Evolutionary conservation across 1,140 invertebrate species (phyloP).

Genomic region (Mactra quadrangularis): DNA sequence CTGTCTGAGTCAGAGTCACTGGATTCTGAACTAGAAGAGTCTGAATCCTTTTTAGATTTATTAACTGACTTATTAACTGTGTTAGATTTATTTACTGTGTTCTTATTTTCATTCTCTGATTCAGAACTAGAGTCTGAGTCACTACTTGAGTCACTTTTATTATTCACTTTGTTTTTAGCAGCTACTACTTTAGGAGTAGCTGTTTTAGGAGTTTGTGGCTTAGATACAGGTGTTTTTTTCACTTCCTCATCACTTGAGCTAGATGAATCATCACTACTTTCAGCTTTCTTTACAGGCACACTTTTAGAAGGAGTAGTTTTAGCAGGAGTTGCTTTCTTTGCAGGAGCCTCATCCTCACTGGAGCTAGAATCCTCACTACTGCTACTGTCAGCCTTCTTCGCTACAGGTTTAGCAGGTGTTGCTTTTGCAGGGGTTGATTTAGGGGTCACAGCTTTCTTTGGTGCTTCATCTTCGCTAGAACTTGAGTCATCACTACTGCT

Average conservation of each 20-base stretch:
- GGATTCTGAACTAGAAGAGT: constrained; percentile 61
- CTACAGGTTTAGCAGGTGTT: background rate
- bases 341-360: constrained; percentile 49
- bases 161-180: background rate
- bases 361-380: constrained; percentile 61
- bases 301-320: constrained; percentile 41
- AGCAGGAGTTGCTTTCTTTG: constrained; percentile 41
- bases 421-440: background rate
- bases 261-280: background rate
- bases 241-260: background rate
- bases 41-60: constrained; percentile 31
- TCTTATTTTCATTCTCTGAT: constrained; percentile 50
- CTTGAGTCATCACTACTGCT: constrained; percentile 56
- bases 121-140: constrained; percentile 33
- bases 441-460: constrained; percentile 22
- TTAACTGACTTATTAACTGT: constrained; percentile 44
- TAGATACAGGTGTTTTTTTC: no score
- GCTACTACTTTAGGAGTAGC: constrained; percentile 19
- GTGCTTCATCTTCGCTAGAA: constrained; percentile 58
- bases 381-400: constrained; percentile 28
- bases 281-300: background rate
- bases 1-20: constrained; percentile 45
- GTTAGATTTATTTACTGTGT: constrained; percentile 46
- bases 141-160: constrained; percentile 28
- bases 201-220: constrained; percentile 47